Evolutionary conservation across 2,888 invertebrate genomes (phyloP), one percentile per base, ranked within the genome.

Genomic region (Nineta flava): DNA sequence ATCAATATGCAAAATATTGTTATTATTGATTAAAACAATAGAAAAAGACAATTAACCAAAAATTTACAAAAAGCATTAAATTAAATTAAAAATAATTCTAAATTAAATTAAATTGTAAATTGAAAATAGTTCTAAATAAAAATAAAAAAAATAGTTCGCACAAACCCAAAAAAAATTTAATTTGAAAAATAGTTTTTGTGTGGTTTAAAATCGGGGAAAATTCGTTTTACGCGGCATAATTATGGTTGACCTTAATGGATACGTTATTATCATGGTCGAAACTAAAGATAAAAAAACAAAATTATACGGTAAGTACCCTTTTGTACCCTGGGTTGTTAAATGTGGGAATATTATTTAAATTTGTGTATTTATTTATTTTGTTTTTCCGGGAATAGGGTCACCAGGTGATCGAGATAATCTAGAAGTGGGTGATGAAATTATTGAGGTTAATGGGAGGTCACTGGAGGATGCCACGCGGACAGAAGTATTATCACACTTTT

Each of bases 351-450:
- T 26, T 26, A 6, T 26, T 19, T 7, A 26, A 26, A 26, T 26
- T 7, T 26, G 26, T 7, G 4, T 26, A 26, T 26, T 26, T 26
- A 26, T 26, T 26, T 26, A 6, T 26, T n/a, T 26, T 26, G 26
- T 26, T 26, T 26, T 26, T 26, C 7, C 1, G 3, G 15, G 15
- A 5, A 26, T 65, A 86, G 87, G 91, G 58, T 90, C 88, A 55
- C 87, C 88, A 55, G 93, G 93, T 51, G 94, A 95, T 65, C 83
- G 86, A 69, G 94, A 95, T 70, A 84, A 83, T 70, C 73, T 95
- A 70, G 91, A 93, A 73, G 83, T 95, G 62, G 94, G 92, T 53
- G 95, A 97, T 72, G 96, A 96, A 73, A 95, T 97, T 66, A 77
- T 96, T 71, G 94, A 94, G 72, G 91, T 97, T 57, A 97, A 97